phyloP scores from a whole-genome alignment of 2,888 invertebrate genomes.

The Theretra japonica region DNA sequence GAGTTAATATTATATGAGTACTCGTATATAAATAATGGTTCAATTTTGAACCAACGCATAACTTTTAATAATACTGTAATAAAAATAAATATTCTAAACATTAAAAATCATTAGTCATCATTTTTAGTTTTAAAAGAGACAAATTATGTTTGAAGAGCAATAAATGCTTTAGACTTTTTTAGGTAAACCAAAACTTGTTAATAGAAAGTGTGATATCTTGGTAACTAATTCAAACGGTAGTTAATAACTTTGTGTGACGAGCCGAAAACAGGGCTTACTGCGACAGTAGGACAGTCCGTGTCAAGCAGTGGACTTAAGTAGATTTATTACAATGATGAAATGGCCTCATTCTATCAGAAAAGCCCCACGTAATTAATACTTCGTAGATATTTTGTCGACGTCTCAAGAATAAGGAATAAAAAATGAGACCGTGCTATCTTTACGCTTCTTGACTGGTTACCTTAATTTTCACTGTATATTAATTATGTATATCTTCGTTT shows the following conservation, averaged over 20 bases:
- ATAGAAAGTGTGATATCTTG: too few relatives aligned
- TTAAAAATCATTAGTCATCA: not conserved
- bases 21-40: not conserved
- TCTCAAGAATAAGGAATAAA: too few relatives aligned
- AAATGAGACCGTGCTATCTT: too few relatives aligned
- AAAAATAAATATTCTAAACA: not conserved
- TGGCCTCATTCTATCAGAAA: not conserved
- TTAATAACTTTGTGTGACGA: slow-evolving; percentile 7
- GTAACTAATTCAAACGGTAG: not conserved
- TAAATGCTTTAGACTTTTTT: too few relatives aligned
- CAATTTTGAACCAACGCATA: not conserved
- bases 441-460: not conserved
- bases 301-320: not conserved
- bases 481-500: too few relatives aligned
- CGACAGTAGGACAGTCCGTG: not conserved
- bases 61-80: too few relatives aligned
- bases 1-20: not conserved
- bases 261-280: not conserved
- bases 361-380: not conserved
- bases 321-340: not conserved
- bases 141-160: not conserved
- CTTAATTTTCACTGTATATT: not conserved
- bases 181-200: too few relatives aligned
- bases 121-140: too few relatives aligned
- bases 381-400: too few relatives aligned